These are phyloP conservation scores for Fratercula arctica DNA, from an alignment of 2,797 vertebrate genomes.

Conservation along the genomic window DNA sequence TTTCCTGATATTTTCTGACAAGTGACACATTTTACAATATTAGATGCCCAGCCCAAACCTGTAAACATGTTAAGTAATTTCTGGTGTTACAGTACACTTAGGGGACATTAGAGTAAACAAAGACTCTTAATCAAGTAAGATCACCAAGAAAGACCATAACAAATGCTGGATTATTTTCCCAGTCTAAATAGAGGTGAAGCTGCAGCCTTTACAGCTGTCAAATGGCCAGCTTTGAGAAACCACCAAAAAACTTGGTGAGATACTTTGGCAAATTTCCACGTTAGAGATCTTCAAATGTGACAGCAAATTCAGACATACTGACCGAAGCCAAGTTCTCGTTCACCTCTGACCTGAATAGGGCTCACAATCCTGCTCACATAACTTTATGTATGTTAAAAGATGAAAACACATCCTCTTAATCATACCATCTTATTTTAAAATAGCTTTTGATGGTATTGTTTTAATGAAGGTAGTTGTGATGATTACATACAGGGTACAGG, in stretches of 20 bases:
- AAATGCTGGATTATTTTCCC: neutral
- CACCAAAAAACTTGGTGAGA: neutral
- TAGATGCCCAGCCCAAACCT: neutral
- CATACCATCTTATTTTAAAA: neutral
- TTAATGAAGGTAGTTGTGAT: conserved; percentile 8
- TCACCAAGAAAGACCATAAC: neutral
- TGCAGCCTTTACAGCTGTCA: neutral
- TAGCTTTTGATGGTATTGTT: conserved; percentile 24
- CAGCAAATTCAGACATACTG: neutral
- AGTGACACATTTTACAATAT: neutral
- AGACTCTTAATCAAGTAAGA: neutral
- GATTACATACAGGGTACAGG: neutral
- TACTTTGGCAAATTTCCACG: neutral
- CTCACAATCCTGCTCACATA: neutral
- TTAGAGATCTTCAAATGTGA: neutral
- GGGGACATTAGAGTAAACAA: neutral
- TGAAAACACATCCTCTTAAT: conserved; percentile 25
- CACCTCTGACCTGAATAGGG: neutral
- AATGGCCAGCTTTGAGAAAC: neutral
- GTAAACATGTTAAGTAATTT: neutral
- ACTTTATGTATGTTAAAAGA: neutral
- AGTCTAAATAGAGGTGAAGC: neutral
- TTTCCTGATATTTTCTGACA: neutral
- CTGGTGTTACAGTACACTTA: neutral
- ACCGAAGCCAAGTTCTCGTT: neutral